Percentiles rank a stretch among this genome's conserved stretches.
phyloP scores from a whole-genome alignment of 1,140 invertebrate species.

The Musca vetustissima region DNA sequence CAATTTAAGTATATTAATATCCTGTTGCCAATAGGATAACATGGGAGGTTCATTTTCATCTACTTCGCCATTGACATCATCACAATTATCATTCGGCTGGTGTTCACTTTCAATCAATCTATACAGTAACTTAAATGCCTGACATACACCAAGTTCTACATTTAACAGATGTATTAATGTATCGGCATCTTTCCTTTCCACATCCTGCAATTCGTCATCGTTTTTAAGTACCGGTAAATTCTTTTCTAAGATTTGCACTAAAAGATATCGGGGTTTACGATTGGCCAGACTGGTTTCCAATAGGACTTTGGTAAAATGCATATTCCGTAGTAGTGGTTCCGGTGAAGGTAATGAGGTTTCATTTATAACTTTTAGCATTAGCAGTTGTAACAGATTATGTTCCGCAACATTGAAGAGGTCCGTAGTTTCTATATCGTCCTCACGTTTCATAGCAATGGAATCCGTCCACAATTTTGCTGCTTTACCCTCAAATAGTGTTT shows the following conservation, averaged over 20 bases:
- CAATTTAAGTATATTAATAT: constrained; percentile 36
- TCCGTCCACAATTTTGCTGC: constrained; percentile 46
- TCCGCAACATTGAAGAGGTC: not conserved
- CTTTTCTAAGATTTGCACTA: constrained; percentile 43
- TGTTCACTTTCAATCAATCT: not conserved
- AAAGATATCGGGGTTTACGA: constrained; percentile 35
- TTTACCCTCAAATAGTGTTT: constrained; percentile 30
- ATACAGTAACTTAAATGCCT: constrained; percentile 28
- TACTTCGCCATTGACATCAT: constrained; percentile 5
- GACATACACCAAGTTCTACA: constrained; percentile 7
- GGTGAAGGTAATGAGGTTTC: constrained; percentile 5
- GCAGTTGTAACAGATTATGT: constrained; percentile 17
- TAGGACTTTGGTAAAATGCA: constrained; percentile 27
- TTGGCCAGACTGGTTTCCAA: constrained; percentile 32
- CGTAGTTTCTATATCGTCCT: not conserved
- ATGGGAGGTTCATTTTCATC: not conserved
- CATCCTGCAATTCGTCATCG: constrained; percentile 6
- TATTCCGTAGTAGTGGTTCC: constrained; percentile 8
- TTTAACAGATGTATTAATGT: not conserved
- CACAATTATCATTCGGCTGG: not conserved
- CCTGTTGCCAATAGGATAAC: constrained; percentile 34
- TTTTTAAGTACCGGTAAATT: constrained; percentile 38
- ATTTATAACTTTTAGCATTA: constrained; percentile 32
- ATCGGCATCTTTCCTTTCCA: constrained; percentile 17
- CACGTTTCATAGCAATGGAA: constrained; percentile 31